These are phyloP conservation scores for Siniperca knerii DNA, from an alignment of 2,113 vertebrate species.

Conservation along the genomic window DNA sequence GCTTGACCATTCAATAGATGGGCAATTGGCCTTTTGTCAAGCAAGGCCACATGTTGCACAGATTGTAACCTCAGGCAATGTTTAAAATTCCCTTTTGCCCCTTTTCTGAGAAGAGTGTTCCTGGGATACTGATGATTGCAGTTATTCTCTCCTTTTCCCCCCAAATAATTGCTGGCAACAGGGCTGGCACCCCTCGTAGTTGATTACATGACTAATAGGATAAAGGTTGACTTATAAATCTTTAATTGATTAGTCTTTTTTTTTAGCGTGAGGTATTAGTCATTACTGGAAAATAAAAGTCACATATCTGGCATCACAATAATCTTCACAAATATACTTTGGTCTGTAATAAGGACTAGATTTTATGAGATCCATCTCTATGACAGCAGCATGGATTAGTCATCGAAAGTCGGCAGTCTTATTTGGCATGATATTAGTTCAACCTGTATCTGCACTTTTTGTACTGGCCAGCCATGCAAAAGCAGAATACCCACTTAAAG, in stretches of 20 bases:
- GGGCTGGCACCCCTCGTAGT: no score
- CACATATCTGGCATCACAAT: neutral
- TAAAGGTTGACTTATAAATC: neutral
- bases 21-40: conserved; percentile 26
- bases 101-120: neutral
- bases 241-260: neutral
- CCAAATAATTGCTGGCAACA: neutral
- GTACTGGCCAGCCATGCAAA: neutral
- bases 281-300: neutral
- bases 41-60: conserved; percentile 30
- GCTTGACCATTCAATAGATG: neutral
- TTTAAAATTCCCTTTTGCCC: neutral
- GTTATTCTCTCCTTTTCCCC: neutral
- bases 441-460: neutral
- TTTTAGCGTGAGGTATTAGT: neutral
- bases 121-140: neutral
- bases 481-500: neutral
- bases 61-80: neutral
- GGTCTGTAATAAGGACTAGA: neutral
- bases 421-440: neutral
- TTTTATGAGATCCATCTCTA: neutral
- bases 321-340: neutral
- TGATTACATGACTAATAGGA: conserved; percentile 19
- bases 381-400: neutral
- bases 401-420: neutral